Conservation (phyloP, 2,888 invertebrate genomes). For the Patella depressa region DNA sequence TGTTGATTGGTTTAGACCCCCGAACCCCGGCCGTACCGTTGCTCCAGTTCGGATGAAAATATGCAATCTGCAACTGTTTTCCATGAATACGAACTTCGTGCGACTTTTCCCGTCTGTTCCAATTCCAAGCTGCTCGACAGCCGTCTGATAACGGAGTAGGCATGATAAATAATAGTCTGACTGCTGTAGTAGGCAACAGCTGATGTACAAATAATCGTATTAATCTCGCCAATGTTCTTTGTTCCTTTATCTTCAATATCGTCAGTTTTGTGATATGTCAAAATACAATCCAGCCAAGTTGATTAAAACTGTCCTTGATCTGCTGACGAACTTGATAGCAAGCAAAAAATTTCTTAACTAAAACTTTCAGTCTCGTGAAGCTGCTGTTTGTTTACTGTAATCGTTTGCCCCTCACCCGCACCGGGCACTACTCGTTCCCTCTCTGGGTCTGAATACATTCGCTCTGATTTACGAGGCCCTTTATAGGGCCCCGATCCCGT, state of each 20-base stretch:
- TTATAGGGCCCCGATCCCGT: constrained; percentile 7
- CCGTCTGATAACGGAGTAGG: constrained; percentile 70
- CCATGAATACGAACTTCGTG: constrained; percentile 75
- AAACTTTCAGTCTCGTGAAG: too few species aligned
- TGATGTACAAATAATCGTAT: constrained; percentile 6
- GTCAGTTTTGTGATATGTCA: constrained; percentile 2
- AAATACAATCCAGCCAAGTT: neutral
- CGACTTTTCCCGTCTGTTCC: constrained; percentile 77
- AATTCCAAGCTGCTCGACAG: constrained; percentile 80
- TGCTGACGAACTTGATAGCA: too few species aligned
- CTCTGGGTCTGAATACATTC: neutral
- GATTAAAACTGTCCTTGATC: too few species aligned
- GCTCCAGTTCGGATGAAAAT: constrained; percentile 84
- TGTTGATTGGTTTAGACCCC: constrained; percentile 79
- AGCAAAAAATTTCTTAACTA: too few species aligned
- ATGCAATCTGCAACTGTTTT: constrained; percentile 73
- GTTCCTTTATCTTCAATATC: neutral
- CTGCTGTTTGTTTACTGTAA: neutral
- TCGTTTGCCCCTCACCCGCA: neutral
- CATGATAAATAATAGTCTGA: constrained; percentile 34
- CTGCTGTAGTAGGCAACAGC: constrained; percentile 29
- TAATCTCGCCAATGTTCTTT: constrained; percentile 12
- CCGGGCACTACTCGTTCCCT: neutral
- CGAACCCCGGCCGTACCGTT: constrained; percentile 82
- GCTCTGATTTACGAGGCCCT: constrained; percentile 1